These are phyloP conservation scores for Pungitius pungitius DNA, from an alignment of 2,113 vertebrate genomes.

Conservation along the genomic window DNA sequence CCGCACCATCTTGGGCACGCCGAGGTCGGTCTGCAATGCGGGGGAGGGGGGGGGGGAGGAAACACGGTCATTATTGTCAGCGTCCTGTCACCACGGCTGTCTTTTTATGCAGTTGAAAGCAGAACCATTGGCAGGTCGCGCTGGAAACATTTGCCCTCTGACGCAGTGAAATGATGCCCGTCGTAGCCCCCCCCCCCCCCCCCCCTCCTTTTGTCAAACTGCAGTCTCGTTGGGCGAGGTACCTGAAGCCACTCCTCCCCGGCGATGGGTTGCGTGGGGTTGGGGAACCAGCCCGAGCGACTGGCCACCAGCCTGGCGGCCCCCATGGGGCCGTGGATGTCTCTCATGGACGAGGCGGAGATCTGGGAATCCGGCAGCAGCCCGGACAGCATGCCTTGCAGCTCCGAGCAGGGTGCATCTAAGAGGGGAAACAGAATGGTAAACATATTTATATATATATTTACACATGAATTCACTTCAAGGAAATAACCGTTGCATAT, in stretches of 20 bases:
- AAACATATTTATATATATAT: too few relatives aligned
- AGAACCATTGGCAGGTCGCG: too few relatives aligned
- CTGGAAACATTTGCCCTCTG: not conserved
- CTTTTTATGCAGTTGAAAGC: too few relatives aligned
- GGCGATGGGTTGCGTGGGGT: conserved; percentile 86
- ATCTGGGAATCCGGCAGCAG: conserved; percentile 93
- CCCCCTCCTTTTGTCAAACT: not conserved
- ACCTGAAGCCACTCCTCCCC: conserved; percentile 96
- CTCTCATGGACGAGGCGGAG: conserved; percentile 91
- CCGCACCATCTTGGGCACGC: conserved; percentile 86
- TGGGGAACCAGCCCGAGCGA: conserved; percentile 94
- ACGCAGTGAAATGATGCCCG: not conserved
- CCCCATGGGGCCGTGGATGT: conserved; percentile 93
- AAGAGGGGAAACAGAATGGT: conserved; percentile 31
- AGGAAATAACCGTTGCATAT: not conserved
- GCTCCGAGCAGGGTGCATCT: conserved; percentile 94
- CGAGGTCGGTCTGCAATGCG: conserved; percentile 85
- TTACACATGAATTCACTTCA: too few relatives aligned
- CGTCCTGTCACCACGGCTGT: too few relatives aligned
- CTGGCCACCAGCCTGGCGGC: conserved; percentile 93
- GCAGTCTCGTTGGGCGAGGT: not conserved
- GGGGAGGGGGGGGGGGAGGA: too few relatives aligned
- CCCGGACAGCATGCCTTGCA: conserved; percentile 96
- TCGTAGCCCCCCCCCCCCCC: too few relatives aligned
- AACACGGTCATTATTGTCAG: not conserved